Evolutionary conservation across 2,888 invertebrate species (phyloP).

Genomic region (Drosophila siamana): DNA sequence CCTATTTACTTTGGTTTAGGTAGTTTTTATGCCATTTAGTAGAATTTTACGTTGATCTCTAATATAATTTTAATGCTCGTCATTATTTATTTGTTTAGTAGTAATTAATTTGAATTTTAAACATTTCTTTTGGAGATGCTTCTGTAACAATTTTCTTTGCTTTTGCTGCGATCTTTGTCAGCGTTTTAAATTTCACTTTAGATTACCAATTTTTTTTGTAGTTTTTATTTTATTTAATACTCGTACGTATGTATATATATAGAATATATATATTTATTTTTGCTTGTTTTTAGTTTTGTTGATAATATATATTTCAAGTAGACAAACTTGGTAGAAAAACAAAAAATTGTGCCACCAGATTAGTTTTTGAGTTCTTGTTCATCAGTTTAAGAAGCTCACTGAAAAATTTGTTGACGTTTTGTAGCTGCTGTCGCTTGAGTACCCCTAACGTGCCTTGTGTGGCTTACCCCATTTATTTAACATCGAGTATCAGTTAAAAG

Average conservation of each 20-base stretch:
- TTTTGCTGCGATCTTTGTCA: slow-evolving; percentile 32
- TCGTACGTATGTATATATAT: slow-evolving; percentile 44
- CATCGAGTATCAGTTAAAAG: slow-evolving; percentile 64
- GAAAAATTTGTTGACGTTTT: slow-evolving; percentile 70
- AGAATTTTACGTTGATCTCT: slow-evolving; percentile 72
- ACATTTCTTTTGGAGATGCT: slow-evolving; percentile 59
- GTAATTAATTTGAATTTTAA: slow-evolving; percentile 75
- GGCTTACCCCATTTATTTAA: slow-evolving; percentile 49
- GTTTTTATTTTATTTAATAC: slow-evolving; percentile 59
- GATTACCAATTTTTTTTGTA: slow-evolving; percentile 29
- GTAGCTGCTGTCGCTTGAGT: slow-evolving; percentile 75
- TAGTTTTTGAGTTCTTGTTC: slow-evolving; percentile 62
- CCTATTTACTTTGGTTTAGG: slow-evolving; percentile 59
- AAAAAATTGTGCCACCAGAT: slow-evolving; percentile 80
- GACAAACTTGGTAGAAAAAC: slow-evolving; percentile 79
- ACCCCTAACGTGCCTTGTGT: slow-evolving; percentile 70
- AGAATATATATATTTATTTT: slow-evolving; percentile 39
- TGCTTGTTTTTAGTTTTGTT: slow-evolving; percentile 21
- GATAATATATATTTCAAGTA: slow-evolving; percentile 65
- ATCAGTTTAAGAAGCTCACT: slow-evolving; percentile 64
- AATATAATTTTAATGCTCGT: slow-evolving; percentile 66
- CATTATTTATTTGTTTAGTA: slow-evolving; percentile 52
- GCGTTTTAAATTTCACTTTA: slow-evolving; percentile 28
- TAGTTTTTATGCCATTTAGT: slow-evolving; percentile 64
- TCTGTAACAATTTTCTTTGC: slow-evolving; percentile 59